Percentiles rank a stretch among this genome's conserved stretches.
phyloP scores from a whole-genome alignment of 2,797 vertebrate genomes.

The Macropodus opercularis region DNA sequence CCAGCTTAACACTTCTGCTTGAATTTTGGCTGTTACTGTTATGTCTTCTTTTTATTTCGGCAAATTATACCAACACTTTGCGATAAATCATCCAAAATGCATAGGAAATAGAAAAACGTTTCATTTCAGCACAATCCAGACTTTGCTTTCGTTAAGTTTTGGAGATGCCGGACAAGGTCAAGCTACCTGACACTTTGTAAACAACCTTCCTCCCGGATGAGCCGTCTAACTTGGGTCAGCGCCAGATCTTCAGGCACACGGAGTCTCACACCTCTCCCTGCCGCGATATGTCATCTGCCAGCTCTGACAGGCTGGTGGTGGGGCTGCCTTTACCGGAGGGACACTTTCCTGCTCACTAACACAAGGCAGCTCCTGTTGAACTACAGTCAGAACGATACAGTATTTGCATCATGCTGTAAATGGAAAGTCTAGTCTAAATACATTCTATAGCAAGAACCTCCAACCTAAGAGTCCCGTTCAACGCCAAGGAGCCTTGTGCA shows the following conservation, averaged over 20 bases:
- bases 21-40: not conserved
- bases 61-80: not conserved
- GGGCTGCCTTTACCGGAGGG: constrained; percentile 31
- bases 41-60: not conserved
- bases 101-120: no score
- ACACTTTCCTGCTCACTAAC: constrained; percentile 31
- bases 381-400: no score
- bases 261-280: constrained; percentile 52
- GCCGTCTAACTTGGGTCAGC: constrained; percentile 44
- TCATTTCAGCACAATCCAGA: not conserved
- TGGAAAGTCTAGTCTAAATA: no score
- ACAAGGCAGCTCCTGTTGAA: constrained; percentile 41
- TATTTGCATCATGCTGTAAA: constrained; percentile 43
- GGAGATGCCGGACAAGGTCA: constrained; percentile 18
- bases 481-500: constrained; percentile 34
- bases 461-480: constrained; percentile 53
- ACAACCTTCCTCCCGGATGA: constrained; percentile 38
- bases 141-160: constrained; percentile 29
- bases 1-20: constrained; percentile 6
- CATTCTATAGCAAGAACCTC: constrained; percentile 25
- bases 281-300: constrained; percentile 58
- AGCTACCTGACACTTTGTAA: constrained; percentile 32
- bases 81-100: not conserved
- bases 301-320: constrained; percentile 46
- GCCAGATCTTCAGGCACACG: constrained; percentile 50